These are phyloP conservation scores for Calyptommatus sinebrachiatus DNA, from an alignment of 2,113 vertebrate genomes.

Conservation along the genomic window DNA sequence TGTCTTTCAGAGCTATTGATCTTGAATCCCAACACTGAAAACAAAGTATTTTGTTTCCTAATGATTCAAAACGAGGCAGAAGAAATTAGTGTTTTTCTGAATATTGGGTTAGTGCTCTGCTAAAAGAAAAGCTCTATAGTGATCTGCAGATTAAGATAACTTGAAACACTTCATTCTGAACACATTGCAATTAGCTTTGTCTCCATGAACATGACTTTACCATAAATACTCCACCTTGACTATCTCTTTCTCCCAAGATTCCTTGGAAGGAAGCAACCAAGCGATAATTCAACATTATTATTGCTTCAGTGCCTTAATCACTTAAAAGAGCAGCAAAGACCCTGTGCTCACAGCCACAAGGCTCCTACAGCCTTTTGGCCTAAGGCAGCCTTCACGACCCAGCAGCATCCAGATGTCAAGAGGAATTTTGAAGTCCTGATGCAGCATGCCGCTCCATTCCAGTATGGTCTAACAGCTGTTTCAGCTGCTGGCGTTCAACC, in stretches of 20 bases:
- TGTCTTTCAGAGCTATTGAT: constrained; percentile 44
- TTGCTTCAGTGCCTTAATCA: constrained; percentile 85
- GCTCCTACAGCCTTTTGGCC: constrained; percentile 88
- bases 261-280: constrained; percentile 83
- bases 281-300: constrained; percentile 89
- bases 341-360: constrained; percentile 83
- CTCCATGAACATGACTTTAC: constrained; percentile 74
- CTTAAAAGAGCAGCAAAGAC: constrained; percentile 85
- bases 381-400: constrained; percentile 83
- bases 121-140: constrained; percentile 22
- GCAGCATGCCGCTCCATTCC: constrained; percentile 85
- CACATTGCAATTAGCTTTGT: constrained; percentile 71
- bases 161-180: constrained; percentile 67
- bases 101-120: constrained; percentile 38
- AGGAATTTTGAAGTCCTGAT: constrained; percentile 85
- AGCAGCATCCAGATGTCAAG: constrained; percentile 94
- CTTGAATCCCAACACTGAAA: constrained; percentile 50
- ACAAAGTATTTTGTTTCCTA: constrained; percentile 47
- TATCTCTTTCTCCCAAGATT: constrained; percentile 83
- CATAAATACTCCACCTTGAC: constrained; percentile 74
- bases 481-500: constrained; percentile 88
- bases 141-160: constrained; percentile 63
- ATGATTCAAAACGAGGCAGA: constrained; percentile 52
- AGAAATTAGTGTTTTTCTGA: constrained; percentile 28
- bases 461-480: constrained; percentile 94